Percentiles rank a stretch among this genome's conserved stretches.
These are phyloP conservation scores for Pipa parva DNA, from an alignment of 2,113 vertebrate genomes.

Conservation along the genomic window DNA sequence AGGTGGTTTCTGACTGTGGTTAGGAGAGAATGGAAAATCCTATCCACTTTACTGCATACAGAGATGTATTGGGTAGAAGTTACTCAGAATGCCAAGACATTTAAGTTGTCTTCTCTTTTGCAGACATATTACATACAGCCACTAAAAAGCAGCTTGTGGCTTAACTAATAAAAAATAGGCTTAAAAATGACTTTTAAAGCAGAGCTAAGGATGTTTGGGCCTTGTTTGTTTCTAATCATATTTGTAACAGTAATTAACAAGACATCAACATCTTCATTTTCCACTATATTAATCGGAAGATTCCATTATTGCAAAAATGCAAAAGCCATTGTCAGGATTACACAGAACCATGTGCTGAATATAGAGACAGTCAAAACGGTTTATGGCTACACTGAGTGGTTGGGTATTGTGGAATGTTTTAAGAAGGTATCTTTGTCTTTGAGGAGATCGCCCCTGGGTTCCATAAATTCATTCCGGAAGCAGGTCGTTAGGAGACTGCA, in stretches of 20 bases:
- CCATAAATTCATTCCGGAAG: constrained; percentile 82
- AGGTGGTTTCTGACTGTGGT: too few relatives aligned
- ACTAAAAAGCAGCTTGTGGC: too few relatives aligned
- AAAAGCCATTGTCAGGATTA: background rate
- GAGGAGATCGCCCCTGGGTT: constrained; percentile 81
- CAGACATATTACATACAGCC: too few relatives aligned
- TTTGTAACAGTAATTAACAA: background rate
- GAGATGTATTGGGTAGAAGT: too few relatives aligned
- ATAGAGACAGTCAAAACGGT: background rate
- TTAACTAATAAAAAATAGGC: too few relatives aligned
- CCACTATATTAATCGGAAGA: background rate
- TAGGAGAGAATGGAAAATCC: too few relatives aligned
- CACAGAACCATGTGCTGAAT: background rate
- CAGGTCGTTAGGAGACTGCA: constrained; percentile 85
- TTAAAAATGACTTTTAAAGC: too few relatives aligned
- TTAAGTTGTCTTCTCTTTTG: too few relatives aligned
- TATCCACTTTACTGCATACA: too few relatives aligned
- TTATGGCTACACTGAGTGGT: constrained; percentile 65
- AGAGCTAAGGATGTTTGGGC: too few relatives aligned
- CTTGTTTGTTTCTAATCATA: too few relatives aligned
- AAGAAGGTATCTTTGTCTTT: constrained; percentile 76
- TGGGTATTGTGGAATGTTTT: constrained; percentile 70
- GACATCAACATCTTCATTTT: background rate
- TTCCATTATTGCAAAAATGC: background rate
- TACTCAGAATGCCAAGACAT: too few relatives aligned